Conservation (phyloP, 2,888 invertebrate genomes). For the Nezara viridula region DNA sequence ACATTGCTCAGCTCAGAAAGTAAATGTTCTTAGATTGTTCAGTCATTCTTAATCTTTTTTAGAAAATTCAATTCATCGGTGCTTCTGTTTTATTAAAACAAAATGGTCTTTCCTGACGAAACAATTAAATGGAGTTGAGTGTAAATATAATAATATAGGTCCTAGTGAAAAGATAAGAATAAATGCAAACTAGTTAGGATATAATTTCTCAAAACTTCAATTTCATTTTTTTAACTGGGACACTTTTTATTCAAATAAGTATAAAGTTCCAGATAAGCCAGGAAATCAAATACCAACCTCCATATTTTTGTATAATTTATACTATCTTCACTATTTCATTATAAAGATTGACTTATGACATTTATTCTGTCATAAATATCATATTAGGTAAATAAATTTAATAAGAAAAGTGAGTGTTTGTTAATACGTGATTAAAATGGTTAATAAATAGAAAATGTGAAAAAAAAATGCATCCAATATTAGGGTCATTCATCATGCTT, state of each 20-base stretch:
- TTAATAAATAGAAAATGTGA: not conserved
- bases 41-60: not conserved
- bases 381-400: not conserved
- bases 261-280: not conserved
- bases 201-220: not conserved
- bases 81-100: not conserved
- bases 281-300: not conserved
- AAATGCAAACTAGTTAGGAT: not conserved
- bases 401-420: not conserved
- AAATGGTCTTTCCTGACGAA: not conserved
- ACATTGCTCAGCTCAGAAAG: not conserved
- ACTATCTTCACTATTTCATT: not conserved
- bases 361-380: not conserved
- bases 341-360: not conserved
- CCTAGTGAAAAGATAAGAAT: not conserved
- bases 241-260: no score
- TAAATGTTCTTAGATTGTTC: not conserved
- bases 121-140: not conserved
- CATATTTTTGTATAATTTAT: not conserved
- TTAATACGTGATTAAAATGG: slow-evolving; percentile 3
- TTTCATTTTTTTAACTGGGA: not conserved
- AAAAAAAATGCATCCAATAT: slow-evolving; percentile 10
- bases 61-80: not conserved
- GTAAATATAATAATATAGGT: not conserved
- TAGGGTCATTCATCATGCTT: slow-evolving; percentile 28